Conservation (phyloP, 2,888 invertebrate genomes). For the Lepidocyrtoides sp. region DNA sequence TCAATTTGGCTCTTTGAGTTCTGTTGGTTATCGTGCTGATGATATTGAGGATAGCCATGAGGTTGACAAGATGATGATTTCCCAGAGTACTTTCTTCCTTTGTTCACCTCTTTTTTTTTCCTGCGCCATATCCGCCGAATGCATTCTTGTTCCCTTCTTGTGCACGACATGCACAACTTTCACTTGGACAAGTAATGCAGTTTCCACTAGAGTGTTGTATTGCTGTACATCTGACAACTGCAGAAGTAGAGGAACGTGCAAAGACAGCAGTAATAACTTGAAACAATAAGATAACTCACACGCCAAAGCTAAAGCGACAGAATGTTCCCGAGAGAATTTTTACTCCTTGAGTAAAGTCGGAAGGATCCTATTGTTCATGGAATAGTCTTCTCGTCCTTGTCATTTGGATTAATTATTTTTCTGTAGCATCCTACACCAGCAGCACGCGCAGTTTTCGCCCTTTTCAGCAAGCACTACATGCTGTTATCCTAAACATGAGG, state of each 20-base stretch:
- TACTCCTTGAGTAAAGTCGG: background rate
- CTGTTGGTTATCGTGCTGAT: background rate
- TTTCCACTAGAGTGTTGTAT: background rate
- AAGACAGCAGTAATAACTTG: background rate
- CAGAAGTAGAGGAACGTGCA: background rate
- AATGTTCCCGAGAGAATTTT: slow-evolving; percentile 35
- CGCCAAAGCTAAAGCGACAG: background rate
- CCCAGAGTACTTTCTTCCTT: slow-evolving; percentile 36
- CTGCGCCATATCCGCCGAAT: too few relatives aligned
- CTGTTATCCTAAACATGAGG: too few relatives aligned
- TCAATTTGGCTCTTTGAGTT: slow-evolving; percentile 18
- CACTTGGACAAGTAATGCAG: background rate
- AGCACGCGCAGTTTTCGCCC: too few relatives aligned
- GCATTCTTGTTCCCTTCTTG: too few relatives aligned
- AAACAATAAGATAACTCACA: background rate
- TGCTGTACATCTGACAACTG: background rate
- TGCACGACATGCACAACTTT: slow-evolving; percentile 5
- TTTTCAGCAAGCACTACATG: too few relatives aligned
- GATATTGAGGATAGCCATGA: background rate
- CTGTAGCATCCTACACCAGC: background rate
- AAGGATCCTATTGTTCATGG: too few relatives aligned
- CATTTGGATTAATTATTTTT: slow-evolving; percentile 48
- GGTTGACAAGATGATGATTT: too few relatives aligned
- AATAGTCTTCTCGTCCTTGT: slow-evolving; percentile 32
- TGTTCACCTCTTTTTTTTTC: background rate